Base-by-base conservation (phyloP, 2,113 vertebrate genomes). In the Triplophysa siluroides region DNA sequence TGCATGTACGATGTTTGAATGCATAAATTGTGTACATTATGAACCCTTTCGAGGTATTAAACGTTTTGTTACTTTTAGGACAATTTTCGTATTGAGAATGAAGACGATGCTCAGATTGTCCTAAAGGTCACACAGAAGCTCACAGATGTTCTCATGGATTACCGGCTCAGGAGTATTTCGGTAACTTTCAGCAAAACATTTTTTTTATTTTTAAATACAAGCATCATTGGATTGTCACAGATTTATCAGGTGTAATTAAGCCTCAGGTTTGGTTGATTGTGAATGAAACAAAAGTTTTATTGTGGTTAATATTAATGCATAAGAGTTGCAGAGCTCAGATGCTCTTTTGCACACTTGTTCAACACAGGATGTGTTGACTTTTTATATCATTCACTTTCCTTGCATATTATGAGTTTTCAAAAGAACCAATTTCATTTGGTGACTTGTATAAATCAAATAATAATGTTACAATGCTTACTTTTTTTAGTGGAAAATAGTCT, bases 61-160 rank as follows among this genome's bases (percentile, higher is more conserved):
- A 47, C 38, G n/a, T 23, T 19, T 70, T 12, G 84, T 12, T 85
- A 2, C 85, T 79, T 50, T 38, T 43, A 94, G 93, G 93, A 94
- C 66, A 85, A 86, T 13, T 94, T 94, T 83, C 89, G 85, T 60
- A 94, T 94, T 54, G 89, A 93, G 77, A 93, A 86, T 23, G 93
- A 94, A 78, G 86, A 64, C 0, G 93, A 94, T 52, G 92, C 93
- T 54, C 92, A 93, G 83, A 81, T 94, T 61, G 93, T 93, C 67
- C 85, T 94, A 76, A 94, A 93, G 81, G 92, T 94, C 84, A 94
- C 93, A 0, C 93, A 93, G 87, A 94, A 93, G 83, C 85, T 94
- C 73, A 94, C 93, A 10, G 93, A 94, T 60, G 87, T 92, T 43
- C 84, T 94, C 79, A 93, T 94, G 93, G 93, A 94, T 62, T 94